Base-by-base conservation (phyloP, 2,888 invertebrate genomes). In the Drosophila affinis region DNA sequence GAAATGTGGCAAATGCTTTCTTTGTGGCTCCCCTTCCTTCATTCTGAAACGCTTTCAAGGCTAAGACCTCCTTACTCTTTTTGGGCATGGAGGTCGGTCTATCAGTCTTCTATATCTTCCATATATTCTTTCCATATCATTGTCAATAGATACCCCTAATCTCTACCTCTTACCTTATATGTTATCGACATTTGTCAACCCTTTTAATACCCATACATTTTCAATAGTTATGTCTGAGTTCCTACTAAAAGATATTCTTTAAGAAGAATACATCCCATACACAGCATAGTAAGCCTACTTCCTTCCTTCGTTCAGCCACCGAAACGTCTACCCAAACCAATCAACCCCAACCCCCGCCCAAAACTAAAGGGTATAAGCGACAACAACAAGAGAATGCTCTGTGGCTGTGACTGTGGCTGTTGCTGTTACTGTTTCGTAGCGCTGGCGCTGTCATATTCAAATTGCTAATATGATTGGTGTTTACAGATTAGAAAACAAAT, bases 401-500 rank as follows among this genome's bases (percentile, higher is more conserved):
- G 21, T 21, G 1, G 21, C 21, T 21, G 18, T 18, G 18, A 1
- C 21, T 21, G 21, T 21, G 3, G 21, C 21, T 21, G 21, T 21
- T 3, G 79, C 81, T 81, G 81, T 83, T 84, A 82, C 87, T 87
- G 89, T 83, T 88, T 86, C 9, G 83, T 57, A 68, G 64, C 39
- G 39, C 77, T 67, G 77, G 67, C 72, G 77, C 87, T 90, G 88
- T 89, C 89, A 89, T 86, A 90, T 90, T 90, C 88, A 90, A 90
- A 91, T 90, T 90, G 88, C 85, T 91, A 90, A 91, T 89, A 91
- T 90, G 91, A 90, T 90, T 90, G 90, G 90, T 91, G 90, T 89
- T 90, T 90, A 87, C 89, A 90, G 91, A 91, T 90, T 90, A 90
- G 89, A 90, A 90, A 90, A 90, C 90, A 91, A 90, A 90, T 90